These are phyloP conservation scores for Hecatera dysodea DNA, from an alignment of 2,888 invertebrate genomes.

Conservation along the genomic window DNA sequence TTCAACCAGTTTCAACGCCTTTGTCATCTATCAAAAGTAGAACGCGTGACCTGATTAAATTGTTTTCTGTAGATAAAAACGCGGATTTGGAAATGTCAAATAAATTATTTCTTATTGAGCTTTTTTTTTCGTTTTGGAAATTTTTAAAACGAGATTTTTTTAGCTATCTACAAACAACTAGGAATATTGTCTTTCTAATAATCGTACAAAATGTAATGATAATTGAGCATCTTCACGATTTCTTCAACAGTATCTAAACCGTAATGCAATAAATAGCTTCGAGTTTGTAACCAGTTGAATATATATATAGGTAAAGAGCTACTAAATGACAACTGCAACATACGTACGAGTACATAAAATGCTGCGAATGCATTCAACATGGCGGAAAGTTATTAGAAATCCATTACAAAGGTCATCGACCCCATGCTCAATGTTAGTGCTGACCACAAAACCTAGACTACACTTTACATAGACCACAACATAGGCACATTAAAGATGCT, in stretches of 20 bases:
- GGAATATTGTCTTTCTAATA: background rate
- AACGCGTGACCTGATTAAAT: constrained; percentile 15
- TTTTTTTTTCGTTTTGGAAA: background rate
- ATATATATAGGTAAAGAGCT: background rate
- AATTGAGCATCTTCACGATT: background rate
- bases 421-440: constrained; percentile 21
- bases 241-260: background rate
- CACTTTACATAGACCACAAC: constrained; percentile 51
- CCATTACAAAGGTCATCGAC: constrained; percentile 64
- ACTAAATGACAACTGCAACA: constrained; percentile 24
- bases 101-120: background rate
- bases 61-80: background rate
- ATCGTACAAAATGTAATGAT: background rate
- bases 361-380: constrained; percentile 29
- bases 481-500: constrained; percentile 33
- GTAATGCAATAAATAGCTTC: background rate
- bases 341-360: constrained; percentile 28
- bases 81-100: background rate
- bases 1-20: constrained; percentile 12
- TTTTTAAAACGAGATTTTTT: background rate
- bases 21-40: constrained; percentile 35
- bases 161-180: background rate
- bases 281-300: background rate
- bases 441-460: constrained; percentile 57
- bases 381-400: constrained; percentile 66